Conservation (phyloP, 2,797 vertebrate genomes). For the Lemur catta region DNA sequence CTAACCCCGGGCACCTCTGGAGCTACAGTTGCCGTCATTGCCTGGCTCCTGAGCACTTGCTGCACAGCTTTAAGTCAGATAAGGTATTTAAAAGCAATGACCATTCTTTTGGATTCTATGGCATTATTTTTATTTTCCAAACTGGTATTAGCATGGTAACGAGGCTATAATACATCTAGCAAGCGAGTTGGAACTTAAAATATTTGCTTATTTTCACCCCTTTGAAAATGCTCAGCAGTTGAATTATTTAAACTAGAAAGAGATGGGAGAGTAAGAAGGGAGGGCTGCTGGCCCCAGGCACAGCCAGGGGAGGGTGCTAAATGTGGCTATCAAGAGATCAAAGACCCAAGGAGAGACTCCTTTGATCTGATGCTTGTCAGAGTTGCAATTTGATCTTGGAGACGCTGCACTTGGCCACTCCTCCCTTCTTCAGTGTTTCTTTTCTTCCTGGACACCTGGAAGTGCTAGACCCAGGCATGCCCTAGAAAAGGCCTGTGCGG, state of each 20-base stretch:
- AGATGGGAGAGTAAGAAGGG: constrained; percentile 38
- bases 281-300: constrained; percentile 56
- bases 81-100: background rate
- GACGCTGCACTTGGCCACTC: background rate
- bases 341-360: constrained; percentile 64
- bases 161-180: background rate
- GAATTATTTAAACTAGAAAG: constrained; percentile 68
- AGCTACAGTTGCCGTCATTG: background rate
- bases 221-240: constrained; percentile 70
- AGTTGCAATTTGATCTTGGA: constrained; percentile 65
- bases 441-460: constrained; percentile 64
- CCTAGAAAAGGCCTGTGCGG: background rate
- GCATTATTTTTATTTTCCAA: background rate
- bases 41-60: background rate
- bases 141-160: background rate
- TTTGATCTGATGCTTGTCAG: constrained; percentile 75
- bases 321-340: constrained; percentile 76
- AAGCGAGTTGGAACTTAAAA: background rate
- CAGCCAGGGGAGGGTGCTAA: constrained; percentile 68
- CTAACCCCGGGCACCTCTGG: background rate
- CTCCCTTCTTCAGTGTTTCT: background rate
- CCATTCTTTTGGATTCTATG: background rate
- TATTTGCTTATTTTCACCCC: constrained; percentile 50
- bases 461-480: background rate
- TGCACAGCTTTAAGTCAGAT: background rate